Conservation (phyloP, 2,113 vertebrate genomes). For the Carettochelys insculpta region DNA sequence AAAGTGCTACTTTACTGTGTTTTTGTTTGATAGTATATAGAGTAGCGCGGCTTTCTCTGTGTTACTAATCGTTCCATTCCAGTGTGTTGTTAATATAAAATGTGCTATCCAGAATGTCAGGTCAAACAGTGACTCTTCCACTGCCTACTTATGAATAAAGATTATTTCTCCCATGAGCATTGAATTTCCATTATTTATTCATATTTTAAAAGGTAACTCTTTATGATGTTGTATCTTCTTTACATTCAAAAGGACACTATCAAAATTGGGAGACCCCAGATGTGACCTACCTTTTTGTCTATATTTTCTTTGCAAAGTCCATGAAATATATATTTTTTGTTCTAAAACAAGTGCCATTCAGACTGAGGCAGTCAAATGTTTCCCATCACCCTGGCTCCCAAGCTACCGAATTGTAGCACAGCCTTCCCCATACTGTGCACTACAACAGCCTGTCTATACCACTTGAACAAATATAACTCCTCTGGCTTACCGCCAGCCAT, state of each 20-base stretch:
- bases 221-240: neutral
- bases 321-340: neutral
- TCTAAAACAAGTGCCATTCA: neutral
- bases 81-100: no score
- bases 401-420: rapidly evolving
- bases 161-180: neutral
- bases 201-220: neutral
- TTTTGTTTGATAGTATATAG: no score
- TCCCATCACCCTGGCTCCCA: neutral
- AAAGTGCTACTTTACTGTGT: no score
- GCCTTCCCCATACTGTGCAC: neutral
- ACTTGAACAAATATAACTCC: neutral
- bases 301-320: neutral
- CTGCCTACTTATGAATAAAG: neutral
- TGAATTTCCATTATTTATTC: neutral
- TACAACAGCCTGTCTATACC: neutral
- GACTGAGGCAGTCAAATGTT: neutral
- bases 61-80: rapidly evolving
- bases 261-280: neutral
- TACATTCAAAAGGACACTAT: neutral
- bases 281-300: neutral
- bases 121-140: neutral
- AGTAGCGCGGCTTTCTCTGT: no score
- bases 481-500: neutral
- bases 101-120: rapidly evolving